These are phyloP conservation scores for Byasa hedistus DNA, from an alignment of 2,888 invertebrate species.

Conservation along the genomic window DNA sequence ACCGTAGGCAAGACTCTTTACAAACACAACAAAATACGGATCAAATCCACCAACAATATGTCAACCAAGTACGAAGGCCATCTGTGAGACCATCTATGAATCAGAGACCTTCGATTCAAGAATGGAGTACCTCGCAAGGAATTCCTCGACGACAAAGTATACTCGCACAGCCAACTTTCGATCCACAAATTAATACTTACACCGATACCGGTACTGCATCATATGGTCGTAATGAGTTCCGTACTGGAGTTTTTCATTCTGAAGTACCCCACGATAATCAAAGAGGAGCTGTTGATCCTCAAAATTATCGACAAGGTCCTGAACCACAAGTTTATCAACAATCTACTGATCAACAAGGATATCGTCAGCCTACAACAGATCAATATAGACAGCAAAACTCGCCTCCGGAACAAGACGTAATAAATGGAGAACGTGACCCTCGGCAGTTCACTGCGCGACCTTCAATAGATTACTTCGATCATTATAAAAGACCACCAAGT, in stretches of 20 bases:
- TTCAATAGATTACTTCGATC: conserved; percentile 95
- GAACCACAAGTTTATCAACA: conserved; percentile 60
- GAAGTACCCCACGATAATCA: conserved; percentile 58
- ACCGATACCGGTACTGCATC: conserved; percentile 52
- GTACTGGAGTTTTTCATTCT: conserved; percentile 66
- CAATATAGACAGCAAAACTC: conserved; percentile 61
- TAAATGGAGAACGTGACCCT: conserved; percentile 67
- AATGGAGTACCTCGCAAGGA: conserved; percentile 59
- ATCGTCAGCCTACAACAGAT: conserved; percentile 48
- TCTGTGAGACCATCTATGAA: conserved; percentile 55
- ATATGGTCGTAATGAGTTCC: conserved; percentile 60
- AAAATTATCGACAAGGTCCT: conserved; percentile 52
- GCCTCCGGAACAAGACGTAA: conserved; percentile 66
- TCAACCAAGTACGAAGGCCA: conserved; percentile 61
- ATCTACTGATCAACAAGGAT: conserved; percentile 46
- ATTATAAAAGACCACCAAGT: conserved; percentile 95
- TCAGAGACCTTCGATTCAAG: conserved; percentile 58
- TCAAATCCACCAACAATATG: conserved; percentile 61
- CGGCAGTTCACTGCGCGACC: conserved; percentile 65
- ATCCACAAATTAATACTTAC: conserved; percentile 55
- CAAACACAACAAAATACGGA: conserved; percentile 62
- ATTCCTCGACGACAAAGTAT: conserved; percentile 63
- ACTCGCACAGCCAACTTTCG: conserved; percentile 61
- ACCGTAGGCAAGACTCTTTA: conserved; percentile 57
- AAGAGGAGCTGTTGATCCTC: conserved; percentile 48